Percentiles rank a stretch among this genome's conserved stretches.
Evolutionary conservation across 2,113 vertebrate genomes (phyloP).

Genomic region (Spizaetus ornatus): DNA sequence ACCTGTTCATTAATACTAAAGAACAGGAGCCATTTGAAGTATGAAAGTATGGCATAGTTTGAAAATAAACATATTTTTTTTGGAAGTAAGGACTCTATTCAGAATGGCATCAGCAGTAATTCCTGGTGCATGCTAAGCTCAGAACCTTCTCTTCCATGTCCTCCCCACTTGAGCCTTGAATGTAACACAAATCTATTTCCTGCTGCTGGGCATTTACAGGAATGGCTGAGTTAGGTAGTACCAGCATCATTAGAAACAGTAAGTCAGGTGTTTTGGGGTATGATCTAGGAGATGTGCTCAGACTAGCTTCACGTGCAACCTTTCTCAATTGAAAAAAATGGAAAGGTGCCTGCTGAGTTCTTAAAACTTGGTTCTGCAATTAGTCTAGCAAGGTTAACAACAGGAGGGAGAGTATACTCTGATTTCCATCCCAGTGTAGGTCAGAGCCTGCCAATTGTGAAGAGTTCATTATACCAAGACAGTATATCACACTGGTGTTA

Average conservation of each 20-base stretch:
- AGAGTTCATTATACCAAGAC: not conserved
- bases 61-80: not conserved
- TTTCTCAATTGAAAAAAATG: not conserved
- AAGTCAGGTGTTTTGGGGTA: not conserved
- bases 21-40: not conserved
- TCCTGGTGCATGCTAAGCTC: not conserved
- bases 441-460: not conserved
- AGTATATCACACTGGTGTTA: not conserved
- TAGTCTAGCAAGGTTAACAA: not conserved
- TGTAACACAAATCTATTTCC: not conserved
- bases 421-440: not conserved
- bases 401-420: not conserved
- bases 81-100: not conserved
- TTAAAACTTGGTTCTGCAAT: not conserved
- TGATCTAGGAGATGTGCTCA: not conserved
- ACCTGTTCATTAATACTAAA: not conserved
- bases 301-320: not conserved
- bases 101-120: not conserved
- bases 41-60: not conserved
- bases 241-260: not conserved
- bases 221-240: not conserved
- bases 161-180: not conserved
- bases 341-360: not conserved
- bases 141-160: not conserved
- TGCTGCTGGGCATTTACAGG: not conserved